phyloP scores from a whole-genome alignment of 2,113 vertebrate genomes.

The Lophura nycthemera region DNA sequence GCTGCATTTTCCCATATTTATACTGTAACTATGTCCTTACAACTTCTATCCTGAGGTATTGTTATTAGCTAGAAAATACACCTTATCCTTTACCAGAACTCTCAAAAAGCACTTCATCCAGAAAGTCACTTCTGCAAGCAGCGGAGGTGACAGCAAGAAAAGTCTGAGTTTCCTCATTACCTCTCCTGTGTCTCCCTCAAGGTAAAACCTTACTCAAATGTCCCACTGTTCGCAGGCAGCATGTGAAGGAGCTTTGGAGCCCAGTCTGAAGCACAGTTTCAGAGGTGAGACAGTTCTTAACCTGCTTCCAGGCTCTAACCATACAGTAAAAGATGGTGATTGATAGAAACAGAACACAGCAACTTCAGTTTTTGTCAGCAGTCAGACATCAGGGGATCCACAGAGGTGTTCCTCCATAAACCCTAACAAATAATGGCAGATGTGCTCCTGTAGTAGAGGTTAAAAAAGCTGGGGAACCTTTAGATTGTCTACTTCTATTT shows the following conservation, averaged over 20 bases:
- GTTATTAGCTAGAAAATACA: neutral
- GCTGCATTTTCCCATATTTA: neutral
- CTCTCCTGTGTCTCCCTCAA: neutral
- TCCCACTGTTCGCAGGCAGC: neutral
- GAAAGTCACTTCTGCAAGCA: neutral
- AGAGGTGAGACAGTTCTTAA: neutral
- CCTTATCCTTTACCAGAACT: neutral
- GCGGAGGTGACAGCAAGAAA: neutral
- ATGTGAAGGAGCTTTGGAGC: neutral
- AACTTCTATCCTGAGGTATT: neutral
- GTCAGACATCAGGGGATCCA: neutral
- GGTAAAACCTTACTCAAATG: neutral
- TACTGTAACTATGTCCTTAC: neutral
- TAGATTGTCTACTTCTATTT: neutral
- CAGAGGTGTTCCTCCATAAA: neutral
- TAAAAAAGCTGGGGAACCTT: neutral
- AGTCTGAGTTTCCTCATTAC: neutral
- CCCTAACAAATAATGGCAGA: neutral
- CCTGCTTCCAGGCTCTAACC: neutral
- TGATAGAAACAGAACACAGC: accelerated
- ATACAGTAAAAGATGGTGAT: neutral
- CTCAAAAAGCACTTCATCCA: neutral
- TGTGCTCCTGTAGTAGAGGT: neutral
- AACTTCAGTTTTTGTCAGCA: neutral
- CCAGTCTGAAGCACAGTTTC: neutral